Base-by-base conservation (phyloP, 2,113 vertebrate species). In the Arizona elegans region DNA sequence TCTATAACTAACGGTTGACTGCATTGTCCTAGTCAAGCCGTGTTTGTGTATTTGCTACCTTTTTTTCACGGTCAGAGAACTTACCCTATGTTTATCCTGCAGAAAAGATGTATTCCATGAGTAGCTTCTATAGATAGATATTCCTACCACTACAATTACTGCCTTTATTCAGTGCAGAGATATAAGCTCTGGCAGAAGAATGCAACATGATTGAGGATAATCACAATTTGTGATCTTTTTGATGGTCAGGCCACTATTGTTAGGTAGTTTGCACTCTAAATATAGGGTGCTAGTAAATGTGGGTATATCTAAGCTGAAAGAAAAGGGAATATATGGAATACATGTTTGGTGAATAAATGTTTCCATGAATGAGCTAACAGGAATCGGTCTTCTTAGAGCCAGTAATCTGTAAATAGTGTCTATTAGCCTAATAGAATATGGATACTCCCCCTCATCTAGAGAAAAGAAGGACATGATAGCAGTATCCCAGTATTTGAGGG, bases 71-170 rank as follows among this genome's bases (percentile, higher is more conserved):
- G 0, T 92, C 81, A 62, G 52, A 75, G 85, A 26, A 8, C 87
- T 92, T 54, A 33, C 19, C 75, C 7, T 86, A 17, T 86, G 53
- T n/a, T 92, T 2, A 85, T 21, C 33, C 54, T 56, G 33, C 81
- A 3, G 50, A 24, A 87, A 65, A 21, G 15, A 29, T 29, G 6
- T 55, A 7, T 91, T 92, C 58, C 5, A 33, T 17, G 89, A 85
- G 6, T 8, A 0, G 17, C 7, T 94, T 94, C 56, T 87, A 26
- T 85, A 86, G 70, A 0, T 0, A 26, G 58, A 5, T 85, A 33
- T 89, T 17, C 43, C 54, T n/a, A 50, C 24, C 21, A 56, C 23
- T 70, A 23, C 50, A 29, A 92, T 81, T 89, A 89, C n/a, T 24
- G 65, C 23, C 24, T 75, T 89, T 89, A 24, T 43, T 85, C 10